Evolutionary conservation across 2,113 vertebrate species (phyloP).

Genomic region (Ophthalmolycus amberensis): DNA sequence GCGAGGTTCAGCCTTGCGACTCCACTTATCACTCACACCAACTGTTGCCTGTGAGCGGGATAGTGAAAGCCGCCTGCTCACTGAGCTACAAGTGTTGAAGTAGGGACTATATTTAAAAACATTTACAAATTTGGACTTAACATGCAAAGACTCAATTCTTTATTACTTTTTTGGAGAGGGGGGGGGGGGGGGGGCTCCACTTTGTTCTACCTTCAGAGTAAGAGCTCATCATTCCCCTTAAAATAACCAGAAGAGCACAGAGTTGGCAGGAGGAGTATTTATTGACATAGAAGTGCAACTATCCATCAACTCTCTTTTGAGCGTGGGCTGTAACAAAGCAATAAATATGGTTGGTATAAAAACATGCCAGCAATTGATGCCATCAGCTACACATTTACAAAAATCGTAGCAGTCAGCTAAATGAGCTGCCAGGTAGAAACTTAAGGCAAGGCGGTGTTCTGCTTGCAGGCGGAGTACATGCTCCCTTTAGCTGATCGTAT

Average conservation of each 20-base stretch:
- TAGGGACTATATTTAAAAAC: not conserved
- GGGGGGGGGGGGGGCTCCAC: rapidly evolving
- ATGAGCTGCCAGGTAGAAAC: slow-evolving; percentile 77
- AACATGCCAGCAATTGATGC: slow-evolving; percentile 73
- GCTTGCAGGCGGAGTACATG: slow-evolving; percentile 70
- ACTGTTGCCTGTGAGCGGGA: slow-evolving; percentile 51
- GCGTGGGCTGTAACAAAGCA: slow-evolving; percentile 76
- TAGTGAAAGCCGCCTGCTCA: slow-evolving; percentile 26
- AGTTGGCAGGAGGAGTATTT: slow-evolving; percentile 74
- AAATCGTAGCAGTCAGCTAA: slow-evolving; percentile 64
- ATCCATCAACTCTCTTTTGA: slow-evolving; percentile 60
- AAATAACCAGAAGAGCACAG: slow-evolving; percentile 34
- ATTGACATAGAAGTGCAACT: slow-evolving; percentile 74
- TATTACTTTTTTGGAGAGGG: not conserved
- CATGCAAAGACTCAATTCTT: not conserved
- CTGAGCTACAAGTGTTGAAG: not conserved
- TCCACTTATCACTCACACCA: slow-evolving; percentile 60
- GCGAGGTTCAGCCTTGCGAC: slow-evolving; percentile 6
- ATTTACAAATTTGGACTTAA: not conserved
- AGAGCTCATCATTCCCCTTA: not conserved
- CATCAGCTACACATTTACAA: slow-evolving; percentile 47
- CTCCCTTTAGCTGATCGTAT: slow-evolving; percentile 68
- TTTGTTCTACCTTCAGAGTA: not conserved
- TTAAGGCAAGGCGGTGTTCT: slow-evolving; percentile 68
- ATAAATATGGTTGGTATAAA: slow-evolving; percentile 83